Base-by-base conservation (phyloP, 2,113 vertebrate species). In the Sander vitreus region DNA sequence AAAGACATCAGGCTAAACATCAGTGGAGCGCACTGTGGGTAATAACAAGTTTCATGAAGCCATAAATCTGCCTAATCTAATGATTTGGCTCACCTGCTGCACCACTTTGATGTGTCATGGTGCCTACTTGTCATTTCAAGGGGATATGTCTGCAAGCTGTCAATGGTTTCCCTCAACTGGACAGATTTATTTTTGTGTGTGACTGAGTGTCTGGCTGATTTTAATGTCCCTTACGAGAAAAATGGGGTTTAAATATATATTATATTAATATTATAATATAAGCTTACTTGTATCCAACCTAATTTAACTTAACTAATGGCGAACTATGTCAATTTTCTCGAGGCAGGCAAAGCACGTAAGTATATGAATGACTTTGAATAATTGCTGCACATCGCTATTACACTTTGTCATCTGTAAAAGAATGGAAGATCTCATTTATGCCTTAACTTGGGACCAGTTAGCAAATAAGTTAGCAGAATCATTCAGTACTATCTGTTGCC, bases 21-120 rank as follows among this genome's bases (percentile, higher is more conserved):
- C 93, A 92, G 85, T 89, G 91, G 78, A 91, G 91, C 89, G 69
- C 67, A 55, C 83, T 70, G 21, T 80, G 85, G 92, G 91, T 93
- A 93, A 93, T 94, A 94, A 94, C 93, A 93, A 90, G 88, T 92
- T 94, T 95, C 92, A 94, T 92, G 90, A 90, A 92, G 84, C 91
- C 84, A 90, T 95, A 95, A 95, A 94, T 95, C 93, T 92, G 89
- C 89, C 92, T 91, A 89, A 94, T 93, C 91, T 92, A 94, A 94
- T 94, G 93, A 93, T 94, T 91, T 90, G 90, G 90, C 92, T 94
- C 92, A 93, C 94, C 92, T 95, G 92, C 92, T 85, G 71, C 88
- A 69, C 81, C 80, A 81, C 87, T 91, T 86, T 93, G 90, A 94
- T 89, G 90, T 91, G 90, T 90, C 89, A 91, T 85, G 85, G 87